Evolutionary conservation across 1,140 invertebrate genomes (phyloP), one percentile per base, ranked within the genome.

Genomic region (Nymphalis io): DNA sequence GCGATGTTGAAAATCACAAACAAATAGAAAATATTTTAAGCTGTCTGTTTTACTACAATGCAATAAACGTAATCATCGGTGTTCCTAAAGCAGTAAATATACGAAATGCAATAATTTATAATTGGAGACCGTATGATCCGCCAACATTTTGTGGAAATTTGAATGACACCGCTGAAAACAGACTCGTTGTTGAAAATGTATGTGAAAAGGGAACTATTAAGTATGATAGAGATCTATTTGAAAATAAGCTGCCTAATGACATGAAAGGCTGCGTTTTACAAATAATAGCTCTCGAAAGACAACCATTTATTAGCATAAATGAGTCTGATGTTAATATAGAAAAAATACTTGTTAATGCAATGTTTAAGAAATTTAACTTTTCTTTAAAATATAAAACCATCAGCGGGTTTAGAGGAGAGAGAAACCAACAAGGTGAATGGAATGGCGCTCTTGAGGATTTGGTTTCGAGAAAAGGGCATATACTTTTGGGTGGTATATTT

Each of bases 401-500:
- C 23, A 75, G 79, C 33, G 60, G 46, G 42, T 73, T 72, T 57
- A 81, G 93, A 15, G 93, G 93, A 4, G 92, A 93, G 51, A 76
- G 87, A 73, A 33, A 79, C 18, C 64, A 79, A 27, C 60, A 72
- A 57, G 81, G 81, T 15, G 46, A 67, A 3, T 93, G 93, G 93
- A 82, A 83, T 27, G 93, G 92, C 0, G 80, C 90, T n/a, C 76
- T 93, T 40, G 85, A 81, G 1, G 72, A 84, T 12, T 48, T 93
- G 0, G 63, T 72, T 12, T 70, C 79, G 0, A 88, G 86, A 60
- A 82, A 87, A 65, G 93, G 90, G 3, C 85, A 93, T 21, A 85
- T 93, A 3, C 73, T 93, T 5, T 68, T 93, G 12, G 93, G 93
- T 2, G 93, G 91, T 38, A 93, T 90, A 66, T 93, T 90, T 81